Evolutionary conservation across 2,113 vertebrate species (phyloP).

Genomic region (Calidris pugnax): DNA sequence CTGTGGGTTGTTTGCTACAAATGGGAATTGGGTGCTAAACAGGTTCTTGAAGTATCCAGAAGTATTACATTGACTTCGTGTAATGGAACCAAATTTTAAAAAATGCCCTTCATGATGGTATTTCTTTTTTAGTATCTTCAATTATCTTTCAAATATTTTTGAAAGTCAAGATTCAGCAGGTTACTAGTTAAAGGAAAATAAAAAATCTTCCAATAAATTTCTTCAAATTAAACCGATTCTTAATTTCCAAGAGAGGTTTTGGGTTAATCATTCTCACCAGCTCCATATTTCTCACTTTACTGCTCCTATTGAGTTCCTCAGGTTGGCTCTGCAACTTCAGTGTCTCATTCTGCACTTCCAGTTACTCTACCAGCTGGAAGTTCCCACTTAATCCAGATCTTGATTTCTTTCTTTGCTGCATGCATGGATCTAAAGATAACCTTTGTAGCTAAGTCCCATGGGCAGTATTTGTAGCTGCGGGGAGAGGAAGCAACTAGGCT

Average conservation of each 20-base stretch:
- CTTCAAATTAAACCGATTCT: neutral
- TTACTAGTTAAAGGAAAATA: neutral
- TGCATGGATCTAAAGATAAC: neutral
- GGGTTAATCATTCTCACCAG: neutral
- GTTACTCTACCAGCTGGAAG: neutral
- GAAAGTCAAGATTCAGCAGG: neutral
- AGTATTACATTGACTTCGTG: constrained; percentile 28
- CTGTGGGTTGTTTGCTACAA: constrained; percentile 73
- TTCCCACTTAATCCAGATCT: neutral
- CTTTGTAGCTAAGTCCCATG: neutral
- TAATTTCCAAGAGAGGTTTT: neutral
- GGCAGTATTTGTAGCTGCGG: neutral
- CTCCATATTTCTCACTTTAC: neutral
- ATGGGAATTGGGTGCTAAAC: constrained; percentile 71
- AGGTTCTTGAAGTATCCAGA: constrained; percentile 58
- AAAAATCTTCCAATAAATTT: neutral
- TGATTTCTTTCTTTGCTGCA: neutral
- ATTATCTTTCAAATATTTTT: neutral
- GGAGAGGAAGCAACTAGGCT: neutral
- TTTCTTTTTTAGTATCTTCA: neutral
- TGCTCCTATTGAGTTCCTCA: neutral
- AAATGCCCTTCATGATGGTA: neutral
- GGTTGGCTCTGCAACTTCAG: neutral
- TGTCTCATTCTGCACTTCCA: neutral
- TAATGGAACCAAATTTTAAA: neutral